phyloP scores from a whole-genome alignment of 2,113 vertebrate genomes.

The Labeo rohita region DNA sequence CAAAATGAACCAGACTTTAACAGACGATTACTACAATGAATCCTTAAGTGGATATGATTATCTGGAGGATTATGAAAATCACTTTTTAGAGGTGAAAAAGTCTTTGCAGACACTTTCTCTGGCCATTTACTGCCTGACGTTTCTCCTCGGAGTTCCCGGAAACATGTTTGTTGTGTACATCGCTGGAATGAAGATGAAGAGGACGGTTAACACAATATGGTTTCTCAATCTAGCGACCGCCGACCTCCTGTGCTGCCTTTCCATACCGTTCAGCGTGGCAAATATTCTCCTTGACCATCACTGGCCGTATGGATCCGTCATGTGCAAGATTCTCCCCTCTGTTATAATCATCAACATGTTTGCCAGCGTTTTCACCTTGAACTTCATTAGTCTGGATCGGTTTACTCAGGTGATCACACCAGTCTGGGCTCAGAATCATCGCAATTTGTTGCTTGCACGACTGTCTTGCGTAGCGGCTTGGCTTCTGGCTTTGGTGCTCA shows the following conservation, averaged over 20 bases:
- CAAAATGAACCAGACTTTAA: background rate
- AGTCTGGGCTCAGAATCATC: slow-evolving; percentile 83
- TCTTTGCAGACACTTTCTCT: slow-evolving; percentile 59
- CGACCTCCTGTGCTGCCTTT: slow-evolving; percentile 80
- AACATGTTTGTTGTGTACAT: slow-evolving; percentile 84
- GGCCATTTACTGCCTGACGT: slow-evolving; percentile 67
- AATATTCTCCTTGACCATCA: slow-evolving; percentile 66
- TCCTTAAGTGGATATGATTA: background rate
- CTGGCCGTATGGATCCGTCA: slow-evolving; percentile 77
- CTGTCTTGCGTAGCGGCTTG: slow-evolving; percentile 69
- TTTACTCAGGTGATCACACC: slow-evolving; percentile 78
- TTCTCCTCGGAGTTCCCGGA: slow-evolving; percentile 75
- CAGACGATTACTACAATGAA: background rate
- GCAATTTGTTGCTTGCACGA: slow-evolving; percentile 57
- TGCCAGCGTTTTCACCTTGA: slow-evolving; percentile 79
- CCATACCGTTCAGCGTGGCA: slow-evolving; percentile 76
- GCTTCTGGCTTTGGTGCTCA: slow-evolving; percentile 72
- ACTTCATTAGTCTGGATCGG: slow-evolving; percentile 79
- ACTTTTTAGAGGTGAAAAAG: background rate
- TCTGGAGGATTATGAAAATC: too few species aligned
- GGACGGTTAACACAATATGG: slow-evolving; percentile 79
- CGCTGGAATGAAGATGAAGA: slow-evolving; percentile 78
- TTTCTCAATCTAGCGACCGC: slow-evolving; percentile 82
- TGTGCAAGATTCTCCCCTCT: slow-evolving; percentile 80
- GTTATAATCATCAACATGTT: slow-evolving; percentile 82